Evolutionary conservation across 1,140 invertebrate genomes (phyloP), one percentile per base, ranked within the genome.

Genomic region (Stenopsyche tienmushanensis): DNA sequence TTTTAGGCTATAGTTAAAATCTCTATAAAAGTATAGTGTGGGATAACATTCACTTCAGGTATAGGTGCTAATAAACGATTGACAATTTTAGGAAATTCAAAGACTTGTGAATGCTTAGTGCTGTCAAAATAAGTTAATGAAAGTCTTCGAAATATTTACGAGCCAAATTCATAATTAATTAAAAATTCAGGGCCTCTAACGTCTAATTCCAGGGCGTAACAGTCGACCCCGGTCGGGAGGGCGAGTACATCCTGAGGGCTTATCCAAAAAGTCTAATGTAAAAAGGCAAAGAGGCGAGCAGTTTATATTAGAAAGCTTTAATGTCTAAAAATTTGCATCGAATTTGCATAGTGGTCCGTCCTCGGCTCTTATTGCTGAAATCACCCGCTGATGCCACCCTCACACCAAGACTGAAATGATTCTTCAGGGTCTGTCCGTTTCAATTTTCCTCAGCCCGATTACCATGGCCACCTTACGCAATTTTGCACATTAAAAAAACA

Each of bases 251-350:
- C 29, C 49, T 20, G 64, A 54, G 42, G 53, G 18, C 60, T 45
- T 53, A 62, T 34, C 53, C 44, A 52, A 68, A 60, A 64, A 55
- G 63, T 52, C 47, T 53, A 34, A 64, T 55, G 57, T 58, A 64
- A 65, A 62, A 64, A 57, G 57, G 45, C 64, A 64, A 49, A 65
- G 67, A 69, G 67, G 44, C 41, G 47, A 69, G 55, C 64, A 70
- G 68, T 70, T 70, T 70, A 70, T 70, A 70, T 70, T 70, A 65
- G 69, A 67, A 70, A 64, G 65, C 69, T 67, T 70, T 70, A 70
- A 70, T 70, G 69, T 67, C 57, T 58, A 64, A 66, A 70, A 70
- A 70, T 70, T 70, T 70, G 69, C 69, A 70, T 70, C 18, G 47
- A 52, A 70, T 70, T 70, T 70, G 65, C 69, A 70, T 70, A 67